Base-by-base conservation (phyloP, 2,113 vertebrate genomes). In the Cyphomyrus discorhynchus region DNA sequence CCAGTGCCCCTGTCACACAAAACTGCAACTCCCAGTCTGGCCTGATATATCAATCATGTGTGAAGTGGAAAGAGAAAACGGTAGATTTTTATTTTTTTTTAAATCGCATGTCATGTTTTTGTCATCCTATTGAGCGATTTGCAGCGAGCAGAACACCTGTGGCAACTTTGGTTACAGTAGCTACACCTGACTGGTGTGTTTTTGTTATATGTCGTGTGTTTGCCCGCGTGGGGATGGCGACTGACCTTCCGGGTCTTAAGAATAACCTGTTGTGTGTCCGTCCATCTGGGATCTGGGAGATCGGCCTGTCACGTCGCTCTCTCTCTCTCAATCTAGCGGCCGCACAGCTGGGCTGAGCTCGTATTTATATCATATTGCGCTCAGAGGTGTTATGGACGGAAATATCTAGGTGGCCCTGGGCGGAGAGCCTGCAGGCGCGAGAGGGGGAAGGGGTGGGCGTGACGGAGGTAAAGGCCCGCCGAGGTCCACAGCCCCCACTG, bases 371-470 rank as follows among this genome's bases (percentile, higher is more conserved):
- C 80, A 47, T 46, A 35, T 31, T 39, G 31, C 70, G 27, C 31
- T 80, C 24, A 52, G 66, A 89, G 88, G 47, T 89, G 24, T 52
- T 24, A 58, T 49, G 42, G 35, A 49, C 27, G 47, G 62, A 50
- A 80, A 89, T 89, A 49, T 62, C 87, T 42, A 13, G 53, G 56
- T 46, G 87, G 87, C 62, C 53, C 52, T 87, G 24, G 85, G 46
- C 10, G 52, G 52, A n/a, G 49, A 50, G 80, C 39, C 45, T n/a
- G 80, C 3, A 4, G 9, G 8, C 7, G 21, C 9, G 2, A 35
- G 87, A 17, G 10, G 87, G 87, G 17, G 62, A 56, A 39, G n/a
- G 52, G 52, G n/a, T 39, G 17, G 8, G 87, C 50, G 86, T 19
- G 86, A 47, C n/a, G 9, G 31, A 35, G 88, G n/a, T 45, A 13